Percentiles rank a stretch among this genome's conserved stretches.
These are phyloP conservation scores for Epistrophella euchroma DNA, from an alignment of 2,888 invertebrate genomes.

Conservation along the genomic window DNA sequence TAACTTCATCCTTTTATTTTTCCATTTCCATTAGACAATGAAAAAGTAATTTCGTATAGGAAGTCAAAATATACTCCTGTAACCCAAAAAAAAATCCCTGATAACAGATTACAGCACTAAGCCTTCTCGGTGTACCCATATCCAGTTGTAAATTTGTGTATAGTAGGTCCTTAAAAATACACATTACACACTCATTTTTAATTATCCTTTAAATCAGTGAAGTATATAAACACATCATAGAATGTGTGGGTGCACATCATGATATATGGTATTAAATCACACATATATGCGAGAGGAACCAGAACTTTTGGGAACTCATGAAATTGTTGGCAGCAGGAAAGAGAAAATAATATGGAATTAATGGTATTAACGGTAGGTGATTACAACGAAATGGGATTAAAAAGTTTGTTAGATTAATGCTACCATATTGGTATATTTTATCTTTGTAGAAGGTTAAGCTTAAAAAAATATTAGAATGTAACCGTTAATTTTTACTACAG, in stretches of 20 bases:
- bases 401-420: neutral
- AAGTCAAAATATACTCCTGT: neutral
- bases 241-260: neutral
- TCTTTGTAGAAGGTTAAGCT: neutral
- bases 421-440: neutral
- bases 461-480: conserved; percentile 12
- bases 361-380: conserved; percentile 11
- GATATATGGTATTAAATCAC: neutral
- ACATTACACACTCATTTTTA: conserved; percentile 12
- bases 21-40: conserved; percentile 29
- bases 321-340: neutral
- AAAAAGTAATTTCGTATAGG: conserved; percentile 36
- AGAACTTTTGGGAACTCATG: neutral
- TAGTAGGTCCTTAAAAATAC: neutral
- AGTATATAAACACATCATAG: conserved; percentile 19
- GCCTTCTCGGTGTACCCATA: conserved; percentile 1
- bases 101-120: conserved; percentile 22
- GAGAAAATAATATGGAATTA: neutral
- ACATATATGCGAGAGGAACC: neutral
- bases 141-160: conserved; percentile 1
- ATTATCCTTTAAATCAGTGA: conserved; percentile 16
- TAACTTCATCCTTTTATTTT: no score
- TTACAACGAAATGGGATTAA: conserved; percentile 21
- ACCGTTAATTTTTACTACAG: neutral
- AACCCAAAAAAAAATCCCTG: neutral